These are phyloP conservation scores for Pomatorhinus ruficollis DNA, from an alignment of 2,113 vertebrate species.

Conservation along the genomic window DNA sequence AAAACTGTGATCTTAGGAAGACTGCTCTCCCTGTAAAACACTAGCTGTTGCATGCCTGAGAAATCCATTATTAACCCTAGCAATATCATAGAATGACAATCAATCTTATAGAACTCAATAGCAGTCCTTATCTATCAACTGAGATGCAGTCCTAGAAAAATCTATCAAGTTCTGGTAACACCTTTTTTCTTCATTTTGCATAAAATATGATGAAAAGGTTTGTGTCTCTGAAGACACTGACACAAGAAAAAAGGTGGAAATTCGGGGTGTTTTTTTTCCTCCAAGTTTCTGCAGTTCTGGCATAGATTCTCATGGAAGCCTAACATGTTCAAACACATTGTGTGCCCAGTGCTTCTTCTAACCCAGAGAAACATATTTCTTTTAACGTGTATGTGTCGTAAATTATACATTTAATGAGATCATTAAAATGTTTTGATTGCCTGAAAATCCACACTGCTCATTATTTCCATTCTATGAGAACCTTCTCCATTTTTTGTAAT, in stretches of 20 bases:
- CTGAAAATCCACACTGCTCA: slow-evolving; percentile 39
- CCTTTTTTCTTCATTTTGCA: not conserved
- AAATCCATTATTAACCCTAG: not conserved
- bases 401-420: slow-evolving; percentile 36
- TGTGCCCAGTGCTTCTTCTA: not conserved
- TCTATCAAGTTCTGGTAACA: not conserved
- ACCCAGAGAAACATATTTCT: not conserved
- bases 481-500: not conserved
- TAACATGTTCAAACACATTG: slow-evolving; percentile 39
- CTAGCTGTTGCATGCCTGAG: not conserved
- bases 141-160: not conserved
- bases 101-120: not conserved
- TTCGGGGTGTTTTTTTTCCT: accelerated
- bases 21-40: not conserved
- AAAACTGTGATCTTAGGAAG: not conserved
- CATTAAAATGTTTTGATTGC: slow-evolving; percentile 46
- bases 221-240: not conserved
- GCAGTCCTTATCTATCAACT: not conserved
- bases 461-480: slow-evolving; percentile 23
- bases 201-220: not conserved
- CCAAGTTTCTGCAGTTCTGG: slow-evolving; percentile 25
- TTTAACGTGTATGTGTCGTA: slow-evolving; percentile 2
- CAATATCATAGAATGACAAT: not conserved
- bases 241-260: not conserved
- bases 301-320: not conserved